Evolutionary conservation across 1,140 invertebrate species (phyloP).

Genomic region (Popillia japonica): DNA sequence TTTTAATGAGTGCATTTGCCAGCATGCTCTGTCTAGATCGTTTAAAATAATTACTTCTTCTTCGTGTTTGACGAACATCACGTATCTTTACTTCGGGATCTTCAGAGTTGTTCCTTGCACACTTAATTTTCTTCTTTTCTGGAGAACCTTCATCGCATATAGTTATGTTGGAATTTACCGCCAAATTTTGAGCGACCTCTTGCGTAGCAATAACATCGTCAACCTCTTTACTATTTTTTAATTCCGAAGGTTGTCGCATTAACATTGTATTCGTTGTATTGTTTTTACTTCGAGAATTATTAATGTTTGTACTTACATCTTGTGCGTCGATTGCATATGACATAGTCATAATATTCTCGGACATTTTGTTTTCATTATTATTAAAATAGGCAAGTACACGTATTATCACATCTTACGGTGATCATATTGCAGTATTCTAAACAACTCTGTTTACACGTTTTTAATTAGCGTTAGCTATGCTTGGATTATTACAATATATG

Average conservation of each 20-base stretch:
- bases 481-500: constrained; percentile 27
- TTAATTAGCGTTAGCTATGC: neutral
- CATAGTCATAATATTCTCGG: constrained; percentile 18
- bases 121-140: neutral
- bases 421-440: neutral
- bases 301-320: constrained; percentile 11
- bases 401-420: constrained; percentile 1
- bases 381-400: constrained; percentile 16
- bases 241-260: constrained; percentile 18
- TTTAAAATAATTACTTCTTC: constrained; percentile 14
- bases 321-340: neutral
- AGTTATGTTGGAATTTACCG: constrained; percentile 27
- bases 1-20: constrained; percentile 34
- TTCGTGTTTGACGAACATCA: neutral
- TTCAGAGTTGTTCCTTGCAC: neutral
- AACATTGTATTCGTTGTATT: constrained; percentile 17
- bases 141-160: neutral
- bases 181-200: constrained; percentile 26
- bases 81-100: neutral
- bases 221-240: constrained; percentile 10
- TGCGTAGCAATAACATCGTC: constrained; percentile 16
- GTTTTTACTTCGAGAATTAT: neutral
- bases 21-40: constrained; percentile 24
- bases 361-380: constrained; percentile 11
- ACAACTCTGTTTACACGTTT: constrained; percentile 8